Percentiles rank a stretch among this genome's conserved stretches.
These are phyloP conservation scores for Dicyrtoma fusca DNA, from an alignment of 2,888 invertebrate species.

Conservation along the genomic window DNA sequence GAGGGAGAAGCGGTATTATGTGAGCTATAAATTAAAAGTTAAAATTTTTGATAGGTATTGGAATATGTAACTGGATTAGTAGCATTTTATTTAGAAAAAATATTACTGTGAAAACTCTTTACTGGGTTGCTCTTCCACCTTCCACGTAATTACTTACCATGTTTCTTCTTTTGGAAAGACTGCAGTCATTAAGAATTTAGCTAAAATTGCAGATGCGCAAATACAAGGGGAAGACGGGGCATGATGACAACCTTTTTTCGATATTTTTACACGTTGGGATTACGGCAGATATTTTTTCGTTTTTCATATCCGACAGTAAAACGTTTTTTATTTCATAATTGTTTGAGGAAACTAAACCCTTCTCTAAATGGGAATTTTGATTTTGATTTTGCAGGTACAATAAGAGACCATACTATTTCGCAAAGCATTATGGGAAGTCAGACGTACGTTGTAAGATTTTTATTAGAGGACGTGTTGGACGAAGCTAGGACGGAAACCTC, in stretches of 20 bases:
- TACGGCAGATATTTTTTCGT: conserved; percentile 77
- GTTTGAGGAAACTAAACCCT: neutral
- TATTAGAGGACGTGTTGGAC: conserved; percentile 94
- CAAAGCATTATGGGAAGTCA: conserved; percentile 73
- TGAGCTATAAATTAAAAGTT: conserved; percentile 6
- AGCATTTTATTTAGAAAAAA: conserved; percentile 26
- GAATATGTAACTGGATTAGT: neutral
- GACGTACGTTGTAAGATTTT: conserved; percentile 80
- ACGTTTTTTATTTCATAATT: neutral
- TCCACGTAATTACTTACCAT: no score
- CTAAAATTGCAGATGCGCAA: conserved; percentile 91
- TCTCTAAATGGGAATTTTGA: conserved; percentile 6
- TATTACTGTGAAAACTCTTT: conserved; percentile 10
- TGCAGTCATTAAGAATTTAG: conserved; percentile 67
- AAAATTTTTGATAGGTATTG: conserved; percentile 15
- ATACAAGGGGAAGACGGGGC: conserved; percentile 82
- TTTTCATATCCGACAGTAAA: neutral
- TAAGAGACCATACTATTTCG: conserved; percentile 74
- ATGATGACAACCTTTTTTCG: conserved; percentile 67
- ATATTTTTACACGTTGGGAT: conserved; percentile 79
- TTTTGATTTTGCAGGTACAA: conserved; percentile 70
- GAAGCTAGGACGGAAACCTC: conserved; percentile 89
- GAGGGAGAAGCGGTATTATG: conserved; percentile 4
- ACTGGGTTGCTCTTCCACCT: conserved; percentile 26
- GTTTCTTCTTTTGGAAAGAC: conserved; percentile 11